A percentile compares a stretch with the other conserved stretches of the same genome.
These are phyloP conservation scores for Corythoichthys haematopterus DNA, from an alignment of 2,113 vertebrate species.

Conservation along the genomic window DNA sequence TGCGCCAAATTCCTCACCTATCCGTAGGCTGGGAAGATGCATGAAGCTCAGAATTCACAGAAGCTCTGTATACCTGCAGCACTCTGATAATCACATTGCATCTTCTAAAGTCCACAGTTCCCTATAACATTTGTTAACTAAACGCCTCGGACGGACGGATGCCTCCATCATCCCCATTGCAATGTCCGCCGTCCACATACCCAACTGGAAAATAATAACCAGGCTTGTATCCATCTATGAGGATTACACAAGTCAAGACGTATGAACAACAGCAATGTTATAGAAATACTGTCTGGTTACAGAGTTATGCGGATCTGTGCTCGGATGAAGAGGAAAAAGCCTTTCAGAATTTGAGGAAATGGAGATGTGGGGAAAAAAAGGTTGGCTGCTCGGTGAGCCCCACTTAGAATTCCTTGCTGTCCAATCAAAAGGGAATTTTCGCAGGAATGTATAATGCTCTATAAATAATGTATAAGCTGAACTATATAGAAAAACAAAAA, in stretches of 20 bases:
- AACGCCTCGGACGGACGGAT: neutral
- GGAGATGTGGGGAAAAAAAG: constrained; percentile 19
- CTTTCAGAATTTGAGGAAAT: neutral
- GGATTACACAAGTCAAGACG: constrained; percentile 21
- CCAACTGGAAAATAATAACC: constrained; percentile 13
- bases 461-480: constrained; percentile 66
- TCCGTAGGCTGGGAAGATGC: constrained; percentile 17
- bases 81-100: constrained; percentile 12
- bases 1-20: constrained; percentile 13
- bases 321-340: constrained; percentile 16
- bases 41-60: constrained; percentile 31
- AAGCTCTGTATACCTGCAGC: constrained; percentile 30
- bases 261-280: constrained; percentile 20
- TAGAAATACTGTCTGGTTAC: neutral
- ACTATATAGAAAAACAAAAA: constrained; percentile 41
- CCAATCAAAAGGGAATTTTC: constrained; percentile 58
- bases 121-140: neutral
- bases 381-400: constrained; percentile 25
- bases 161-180: constrained; percentile 29
- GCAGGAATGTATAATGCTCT: constrained; percentile 65
- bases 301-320: constrained; percentile 23
- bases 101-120: neutral
- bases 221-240: constrained; percentile 21
- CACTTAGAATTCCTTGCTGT: constrained; percentile 46
- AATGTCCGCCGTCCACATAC: constrained; percentile 20